Base-by-base conservation (phyloP, 2,888 invertebrate species). In the Ichneumon xanthorius region DNA sequence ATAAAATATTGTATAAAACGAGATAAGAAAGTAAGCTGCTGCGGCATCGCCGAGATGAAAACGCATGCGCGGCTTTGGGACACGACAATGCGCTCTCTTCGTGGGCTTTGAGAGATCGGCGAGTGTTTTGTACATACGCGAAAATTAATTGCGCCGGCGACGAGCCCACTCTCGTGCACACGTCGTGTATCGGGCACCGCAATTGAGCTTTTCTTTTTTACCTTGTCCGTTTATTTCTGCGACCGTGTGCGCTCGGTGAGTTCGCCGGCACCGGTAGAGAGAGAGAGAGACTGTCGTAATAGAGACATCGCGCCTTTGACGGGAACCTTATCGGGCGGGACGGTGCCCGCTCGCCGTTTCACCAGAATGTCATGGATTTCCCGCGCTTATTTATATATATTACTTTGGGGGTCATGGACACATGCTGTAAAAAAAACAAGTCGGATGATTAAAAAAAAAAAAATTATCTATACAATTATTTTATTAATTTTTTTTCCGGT, bases 121-220 rank as follows among this genome's bases (percentile, higher is more conserved):
- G 79, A 83, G 68, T 53, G 68, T 79, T 81, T 70, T 76, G 81
- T 45, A 70, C 61, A 55, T 61, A 80, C 63, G 70, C 78, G 81
- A 85, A 85, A 85, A 85, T 85, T 85, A 80, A 85, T 85, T 81
- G 81, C 81, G 75, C 30, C 81, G 72, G 67, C 61, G 22, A 30
- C 61, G 22, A 30, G 19, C 26, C 70, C 22, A 2, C 55, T 37
- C 55, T 73, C 45, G 61, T 61, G 58, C 73, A 9, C 58, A 26
- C 22, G 58, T 53, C 71, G 50, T 71, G 82, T 73, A 73, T 67
- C 65, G 61, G 67, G 14, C 61, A 50, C 68, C 65, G 40, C 45
- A 55, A 70, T 55, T 68, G 63, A 70, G 22, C 65, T 78, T 73
- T 77, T 85, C 82, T 76, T 84, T 86, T 86, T 53, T 68, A 50